A percentile compares a stretch with the other conserved stretches of the same genome.
phyloP scores from a whole-genome alignment of 2,888 invertebrate species.

The Esperia sulphurella region DNA sequence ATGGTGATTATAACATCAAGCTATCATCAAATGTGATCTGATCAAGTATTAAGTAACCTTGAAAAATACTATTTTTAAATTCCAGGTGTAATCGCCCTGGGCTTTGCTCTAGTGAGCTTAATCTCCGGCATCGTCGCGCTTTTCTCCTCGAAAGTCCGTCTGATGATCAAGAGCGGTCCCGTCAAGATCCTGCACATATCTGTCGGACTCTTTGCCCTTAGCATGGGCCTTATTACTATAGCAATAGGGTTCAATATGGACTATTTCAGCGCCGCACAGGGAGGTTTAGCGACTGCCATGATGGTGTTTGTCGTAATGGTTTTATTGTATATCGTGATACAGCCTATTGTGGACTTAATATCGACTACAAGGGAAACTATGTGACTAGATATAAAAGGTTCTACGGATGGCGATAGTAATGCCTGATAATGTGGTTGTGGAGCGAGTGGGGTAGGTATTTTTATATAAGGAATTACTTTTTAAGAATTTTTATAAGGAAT shows the following conservation, averaged over 20 bases:
- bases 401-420: constrained; percentile 47
- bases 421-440: constrained; percentile 27
- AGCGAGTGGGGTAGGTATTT: not conserved
- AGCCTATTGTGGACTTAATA: constrained; percentile 58
- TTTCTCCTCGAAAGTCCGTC: constrained; percentile 70
- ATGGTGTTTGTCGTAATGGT: constrained; percentile 54
- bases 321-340: constrained; percentile 49
- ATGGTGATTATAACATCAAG: too few species aligned
- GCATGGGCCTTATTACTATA: constrained; percentile 72
- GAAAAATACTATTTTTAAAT: not conserved
- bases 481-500: not conserved
- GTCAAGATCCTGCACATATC: constrained; percentile 73
- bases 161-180: constrained; percentile 65
- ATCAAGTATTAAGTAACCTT: too few species aligned
- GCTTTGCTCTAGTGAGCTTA: constrained; percentile 63
- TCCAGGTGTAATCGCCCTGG: constrained; percentile 71
- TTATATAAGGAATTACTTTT: not conserved
- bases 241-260: constrained; percentile 64
- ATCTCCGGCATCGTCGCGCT: constrained; percentile 70
- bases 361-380: constrained; percentile 48
- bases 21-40: too few species aligned
- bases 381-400: constrained; percentile 52
- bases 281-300: constrained; percentile 48
- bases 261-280: constrained; percentile 43
- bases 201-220: constrained; percentile 70